Evolutionary conservation across 2,113 vertebrate genomes (phyloP).

Genomic region (Nothoprocta perdicaria): DNA sequence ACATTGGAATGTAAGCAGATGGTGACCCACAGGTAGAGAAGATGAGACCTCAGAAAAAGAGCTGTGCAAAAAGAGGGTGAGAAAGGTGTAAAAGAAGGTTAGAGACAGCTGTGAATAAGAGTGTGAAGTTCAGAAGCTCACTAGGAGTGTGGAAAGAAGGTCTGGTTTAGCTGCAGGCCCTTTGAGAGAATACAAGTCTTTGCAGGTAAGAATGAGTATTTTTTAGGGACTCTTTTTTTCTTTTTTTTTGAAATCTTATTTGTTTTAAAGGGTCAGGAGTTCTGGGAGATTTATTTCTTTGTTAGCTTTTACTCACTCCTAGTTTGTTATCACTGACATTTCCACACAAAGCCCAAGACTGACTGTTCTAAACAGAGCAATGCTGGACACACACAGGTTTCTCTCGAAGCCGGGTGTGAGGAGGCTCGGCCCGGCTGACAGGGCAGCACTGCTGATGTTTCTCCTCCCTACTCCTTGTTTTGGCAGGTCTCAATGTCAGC

Average conservation of each 20-base stretch:
- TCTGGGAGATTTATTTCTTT: neutral
- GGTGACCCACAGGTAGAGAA: neutral
- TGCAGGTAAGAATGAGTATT: neutral
- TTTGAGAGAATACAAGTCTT: neutral
- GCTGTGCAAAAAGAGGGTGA: neutral
- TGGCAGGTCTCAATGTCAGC: neutral
- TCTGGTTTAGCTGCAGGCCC: neutral
- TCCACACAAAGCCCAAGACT: neutral
- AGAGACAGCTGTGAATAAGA: neutral
- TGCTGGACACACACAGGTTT: neutral
- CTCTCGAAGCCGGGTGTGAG: fast-evolving
- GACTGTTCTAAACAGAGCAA: neutral
- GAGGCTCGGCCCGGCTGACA: fast-evolving
- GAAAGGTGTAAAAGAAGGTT: neutral
- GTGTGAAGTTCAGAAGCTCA: neutral
- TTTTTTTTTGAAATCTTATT: neutral
- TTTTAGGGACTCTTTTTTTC: neutral
- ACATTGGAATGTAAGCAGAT: fast-evolving
- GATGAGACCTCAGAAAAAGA: neutral
- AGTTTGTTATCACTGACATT: neutral
- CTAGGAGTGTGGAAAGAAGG: neutral
- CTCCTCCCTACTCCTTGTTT: neutral
- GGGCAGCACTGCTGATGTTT: neutral
- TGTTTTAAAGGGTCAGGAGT: neutral
- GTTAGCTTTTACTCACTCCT: neutral